phyloP scores from a whole-genome alignment of 2,888 invertebrate species.

The Aradus depressus region DNA sequence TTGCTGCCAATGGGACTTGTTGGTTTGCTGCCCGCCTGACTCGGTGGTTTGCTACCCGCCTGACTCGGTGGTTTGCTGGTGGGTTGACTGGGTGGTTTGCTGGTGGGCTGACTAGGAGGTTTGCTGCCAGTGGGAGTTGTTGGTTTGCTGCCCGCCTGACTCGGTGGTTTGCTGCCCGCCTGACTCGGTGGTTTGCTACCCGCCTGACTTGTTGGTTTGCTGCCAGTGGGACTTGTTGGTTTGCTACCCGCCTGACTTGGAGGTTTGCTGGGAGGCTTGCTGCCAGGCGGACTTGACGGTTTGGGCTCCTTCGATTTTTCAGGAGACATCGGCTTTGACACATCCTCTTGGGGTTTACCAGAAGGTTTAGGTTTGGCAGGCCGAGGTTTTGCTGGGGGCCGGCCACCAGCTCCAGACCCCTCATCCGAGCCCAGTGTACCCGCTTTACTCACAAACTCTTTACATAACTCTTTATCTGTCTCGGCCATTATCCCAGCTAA shows the following conservation, averaged over 20 bases:
- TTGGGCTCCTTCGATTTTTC: too few relatives aligned
- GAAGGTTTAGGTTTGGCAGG: neutral
- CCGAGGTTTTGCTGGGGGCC: too few relatives aligned
- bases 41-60: neutral
- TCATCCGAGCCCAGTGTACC: neutral
- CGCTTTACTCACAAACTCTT: neutral
- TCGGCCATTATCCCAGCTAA: conserved; percentile 23
- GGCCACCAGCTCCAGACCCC: neutral
- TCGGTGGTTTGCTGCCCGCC: neutral
- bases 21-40: neutral
- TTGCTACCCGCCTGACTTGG: neutral
- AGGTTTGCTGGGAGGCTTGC: neutral
- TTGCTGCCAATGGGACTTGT: neutral
- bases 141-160: neutral
- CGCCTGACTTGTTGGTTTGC: neutral
- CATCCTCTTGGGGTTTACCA: neutral
- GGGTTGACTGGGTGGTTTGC: neutral
- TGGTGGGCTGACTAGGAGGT: neutral
- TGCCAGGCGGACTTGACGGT: neutral
- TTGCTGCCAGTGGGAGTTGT: neutral
- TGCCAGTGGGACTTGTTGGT: neutral
- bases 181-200: conserved; percentile 1
- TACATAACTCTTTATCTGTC: conserved; percentile 10
- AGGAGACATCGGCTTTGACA: neutral
- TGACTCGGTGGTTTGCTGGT: conserved; percentile 1